Conservation (phyloP, 2,888 invertebrate genomes). For the Oscheius sp. region DNA sequence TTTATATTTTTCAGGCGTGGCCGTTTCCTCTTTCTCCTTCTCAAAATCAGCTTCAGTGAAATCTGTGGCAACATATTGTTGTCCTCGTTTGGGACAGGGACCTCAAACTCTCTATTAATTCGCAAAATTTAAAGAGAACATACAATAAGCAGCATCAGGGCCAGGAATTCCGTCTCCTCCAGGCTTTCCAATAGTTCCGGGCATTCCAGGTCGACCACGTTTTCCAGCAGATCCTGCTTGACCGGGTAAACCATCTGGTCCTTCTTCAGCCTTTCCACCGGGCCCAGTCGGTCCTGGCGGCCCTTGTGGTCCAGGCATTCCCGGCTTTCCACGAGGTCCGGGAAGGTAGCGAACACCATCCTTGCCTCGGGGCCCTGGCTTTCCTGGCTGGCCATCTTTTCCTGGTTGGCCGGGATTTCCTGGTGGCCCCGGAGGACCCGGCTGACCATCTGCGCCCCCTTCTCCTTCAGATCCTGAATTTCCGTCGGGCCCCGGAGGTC, state of each 20-base stretch:
- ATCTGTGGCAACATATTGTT: conserved; percentile 32
- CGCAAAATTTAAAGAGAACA: not conserved
- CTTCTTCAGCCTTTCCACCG: conserved; percentile 59
- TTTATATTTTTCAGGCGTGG: not conserved
- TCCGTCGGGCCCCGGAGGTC: conserved; percentile 50
- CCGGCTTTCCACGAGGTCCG: conserved; percentile 34
- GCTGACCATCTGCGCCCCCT: conserved; percentile 24
- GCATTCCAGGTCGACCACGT: conserved; percentile 55
- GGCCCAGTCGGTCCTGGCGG: conserved; percentile 55
- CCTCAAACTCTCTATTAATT: not conserved
- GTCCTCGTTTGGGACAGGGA: conserved; percentile 50
- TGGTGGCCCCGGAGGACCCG: conserved; percentile 25
- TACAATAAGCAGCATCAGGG: conserved; percentile 50
- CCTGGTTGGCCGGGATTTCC: conserved; percentile 41
- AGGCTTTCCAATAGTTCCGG: conserved; percentile 53
- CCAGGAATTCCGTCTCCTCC: conserved; percentile 51
- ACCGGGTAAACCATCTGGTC: conserved; percentile 61
- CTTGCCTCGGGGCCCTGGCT: conserved; percentile 25
- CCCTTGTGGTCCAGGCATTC: conserved; percentile 50
- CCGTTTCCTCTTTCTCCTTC: not conserved
- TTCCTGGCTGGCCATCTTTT: conserved; percentile 55
- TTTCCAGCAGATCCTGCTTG: conserved; percentile 55
- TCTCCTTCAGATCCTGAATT: conserved; percentile 14
- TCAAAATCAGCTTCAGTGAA: not conserved
- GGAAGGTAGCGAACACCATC: conserved; percentile 29